Evolutionary conservation across 2,797 vertebrate genomes (phyloP), one percentile per base, ranked within the genome.

Genomic region (Percopsis omiscomaycus): DNA sequence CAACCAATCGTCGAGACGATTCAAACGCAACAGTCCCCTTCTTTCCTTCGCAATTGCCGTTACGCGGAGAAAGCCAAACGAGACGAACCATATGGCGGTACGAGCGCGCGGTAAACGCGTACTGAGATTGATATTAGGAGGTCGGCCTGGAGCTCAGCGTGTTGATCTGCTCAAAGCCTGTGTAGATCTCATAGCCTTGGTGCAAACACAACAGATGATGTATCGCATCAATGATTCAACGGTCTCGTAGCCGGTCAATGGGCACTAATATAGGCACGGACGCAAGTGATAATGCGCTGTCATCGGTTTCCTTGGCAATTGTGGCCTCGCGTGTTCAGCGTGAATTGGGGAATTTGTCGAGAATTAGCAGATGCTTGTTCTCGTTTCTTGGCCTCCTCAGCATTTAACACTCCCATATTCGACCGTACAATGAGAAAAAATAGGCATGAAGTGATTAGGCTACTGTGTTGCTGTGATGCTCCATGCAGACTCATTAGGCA

Each of bases 231-330:
- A 47, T 47, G 3, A 47, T 14, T 45, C 44, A 47, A 37, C 32
- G 32, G 32, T 37, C 32, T 37, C 32, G 32, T 4, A 37, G 4
- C 32, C 32, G 32, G 32, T 6, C 32, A 37, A 37, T 37, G 4
- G 2, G 32, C 32, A 37, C 22, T 22, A 22, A 22, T 22, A 1
- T 22, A 22, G 22, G 22, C 22, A 22, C 22, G 58, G 27, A 9
- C 29, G 69, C 64, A 69, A 83, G 78, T 73, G 83, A 87, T 86
- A 88, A 87, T 77, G 82, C 51, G 14, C 74, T 90, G 84, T 86
- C 87, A 88, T 87, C 86, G 80, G 86, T 90, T 89, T 85, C 88
- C 86, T 74, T 90, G 88, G 86, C 88, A 84, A 90, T 88, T 59
- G 50, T 79, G 78, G 84, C 69, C 66, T 71, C 50, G 70, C 78